A percentile compares a stretch with the other conserved stretches of the same genome.
These are phyloP conservation scores for Nasonia oneida DNA, from an alignment of 2,888 invertebrate genomes.

Conservation along the genomic window DNA sequence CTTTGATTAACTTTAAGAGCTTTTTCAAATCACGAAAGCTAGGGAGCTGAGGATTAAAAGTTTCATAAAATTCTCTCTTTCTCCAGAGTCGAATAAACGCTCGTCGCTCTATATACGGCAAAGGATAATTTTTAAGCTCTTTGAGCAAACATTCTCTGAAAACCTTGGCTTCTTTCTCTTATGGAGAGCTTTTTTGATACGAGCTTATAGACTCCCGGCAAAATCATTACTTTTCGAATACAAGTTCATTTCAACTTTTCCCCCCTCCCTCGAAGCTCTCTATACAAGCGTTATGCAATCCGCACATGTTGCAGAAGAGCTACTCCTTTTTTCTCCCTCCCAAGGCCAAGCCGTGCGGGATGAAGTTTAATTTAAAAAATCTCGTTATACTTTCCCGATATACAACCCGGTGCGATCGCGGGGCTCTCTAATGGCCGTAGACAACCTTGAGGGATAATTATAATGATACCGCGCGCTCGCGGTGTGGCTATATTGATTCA, in stretches of 20 bases:
- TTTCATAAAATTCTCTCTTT: constrained; percentile 6
- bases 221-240: background rate
- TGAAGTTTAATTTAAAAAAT: constrained; percentile 36
- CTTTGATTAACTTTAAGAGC: constrained; percentile 1
- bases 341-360: background rate
- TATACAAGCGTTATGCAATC: background rate
- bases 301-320: background rate
- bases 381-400: constrained; percentile 30
- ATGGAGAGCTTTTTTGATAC: background rate
- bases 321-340: background rate
- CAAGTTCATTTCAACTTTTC: background rate
- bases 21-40: background rate
- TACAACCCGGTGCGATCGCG: too few species aligned
- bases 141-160: background rate
- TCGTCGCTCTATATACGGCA: background rate
- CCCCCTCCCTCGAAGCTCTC: background rate
- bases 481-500: constrained; percentile 13
- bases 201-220: background rate
- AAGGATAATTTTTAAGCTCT: background rate
- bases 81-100: background rate
- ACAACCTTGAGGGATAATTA: constrained; percentile 42
- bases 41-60: background rate
- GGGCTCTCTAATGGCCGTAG: background rate
- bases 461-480: background rate
- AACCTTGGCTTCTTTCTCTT: background rate